Evolutionary conservation across 2,113 vertebrate genomes (phyloP), one percentile per base, ranked within the genome.

Genomic region (Paramisgurnus dabryanus): DNA sequence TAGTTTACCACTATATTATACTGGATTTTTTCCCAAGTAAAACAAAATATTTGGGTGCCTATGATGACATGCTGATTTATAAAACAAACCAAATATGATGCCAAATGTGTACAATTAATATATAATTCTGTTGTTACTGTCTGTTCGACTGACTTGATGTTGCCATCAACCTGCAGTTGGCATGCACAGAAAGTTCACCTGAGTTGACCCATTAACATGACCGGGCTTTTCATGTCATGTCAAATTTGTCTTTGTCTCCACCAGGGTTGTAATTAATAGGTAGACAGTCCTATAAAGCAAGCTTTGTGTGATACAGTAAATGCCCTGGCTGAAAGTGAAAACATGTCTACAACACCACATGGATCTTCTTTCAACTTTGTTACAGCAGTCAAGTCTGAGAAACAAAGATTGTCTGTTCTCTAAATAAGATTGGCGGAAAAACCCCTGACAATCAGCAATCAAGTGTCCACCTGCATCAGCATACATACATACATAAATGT

Each of bases 271-370:
- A 65, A 87, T 87, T 85, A 50, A 88, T 78, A 47, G 72, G 76
- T 79, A 86, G 72, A 72, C 55, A 67, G 67, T 53, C 65, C 71
- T 68, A 90, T 90, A 90, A 92, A 85, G 84, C 85, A 49, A 66
- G 87, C 87, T 86, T 90, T 91, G 90, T 91, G 85, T 83, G 75
- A 84, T 43, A 70, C 43, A 76, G 77, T 88, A 83, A 86, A 88
- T 82, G 85, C 77, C 82, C 70, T 7, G 79, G 80, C 86, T 79
- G 87, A 88, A 89, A 65, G 84, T 61, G 85, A 85, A 89, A 88
- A 91, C 88, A 89, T 72, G 80, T 86, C 84, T 84, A 78, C 82
- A 72, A 80, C 81, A 77, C 90, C 80, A 64, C 86, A 83, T 10
- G 13, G 88, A 89, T 89, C 78, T 5, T n/a, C 81, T 90, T 91